These are phyloP conservation scores for Dryomyza anilis DNA, from an alignment of 2,888 invertebrate genomes.

Conservation along the genomic window DNA sequence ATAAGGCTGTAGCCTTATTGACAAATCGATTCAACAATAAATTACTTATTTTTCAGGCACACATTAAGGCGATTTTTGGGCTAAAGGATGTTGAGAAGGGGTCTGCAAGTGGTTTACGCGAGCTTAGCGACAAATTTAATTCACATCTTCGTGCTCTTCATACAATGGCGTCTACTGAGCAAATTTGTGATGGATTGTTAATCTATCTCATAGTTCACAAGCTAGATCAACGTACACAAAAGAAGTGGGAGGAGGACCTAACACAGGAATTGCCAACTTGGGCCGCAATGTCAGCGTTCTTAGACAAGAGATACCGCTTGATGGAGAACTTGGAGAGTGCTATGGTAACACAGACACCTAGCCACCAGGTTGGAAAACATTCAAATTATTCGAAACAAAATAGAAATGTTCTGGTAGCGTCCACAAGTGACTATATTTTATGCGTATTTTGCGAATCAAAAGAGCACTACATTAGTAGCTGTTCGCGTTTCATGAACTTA, in stretches of 20 bases:
- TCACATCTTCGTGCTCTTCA: conserved; percentile 28
- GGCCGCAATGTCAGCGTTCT: conserved; percentile 16
- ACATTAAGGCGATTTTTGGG: conserved; percentile 32
- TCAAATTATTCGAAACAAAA: background rate
- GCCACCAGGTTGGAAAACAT: conserved; percentile 14
- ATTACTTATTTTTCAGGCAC: conserved; percentile 34
- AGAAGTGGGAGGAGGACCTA: conserved; percentile 29
- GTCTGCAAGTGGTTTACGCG: conserved; percentile 29
- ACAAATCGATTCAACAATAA: conserved; percentile 31
- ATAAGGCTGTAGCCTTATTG: too few relatives aligned
- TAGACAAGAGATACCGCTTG: conserved; percentile 23
- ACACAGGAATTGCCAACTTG: conserved; percentile 15
- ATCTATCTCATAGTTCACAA: conserved; percentile 24
- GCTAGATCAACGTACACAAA: conserved; percentile 17
- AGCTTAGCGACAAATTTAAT: conserved; percentile 30
- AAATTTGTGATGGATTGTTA: conserved; percentile 25
- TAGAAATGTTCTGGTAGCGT: conserved; percentile 17
- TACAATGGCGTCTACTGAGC: conserved; percentile 27
- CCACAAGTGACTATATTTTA: background rate
- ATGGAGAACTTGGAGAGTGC: conserved; percentile 22
- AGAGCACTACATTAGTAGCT: background rate
- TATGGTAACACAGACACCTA: background rate
- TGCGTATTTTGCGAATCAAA: too few relatives aligned
- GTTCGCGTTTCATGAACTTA: background rate
- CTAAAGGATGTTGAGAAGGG: conserved; percentile 28